These are phyloP conservation scores for Priocnemis perturbator DNA, from an alignment of 2,888 invertebrate species.

Conservation along the genomic window DNA sequence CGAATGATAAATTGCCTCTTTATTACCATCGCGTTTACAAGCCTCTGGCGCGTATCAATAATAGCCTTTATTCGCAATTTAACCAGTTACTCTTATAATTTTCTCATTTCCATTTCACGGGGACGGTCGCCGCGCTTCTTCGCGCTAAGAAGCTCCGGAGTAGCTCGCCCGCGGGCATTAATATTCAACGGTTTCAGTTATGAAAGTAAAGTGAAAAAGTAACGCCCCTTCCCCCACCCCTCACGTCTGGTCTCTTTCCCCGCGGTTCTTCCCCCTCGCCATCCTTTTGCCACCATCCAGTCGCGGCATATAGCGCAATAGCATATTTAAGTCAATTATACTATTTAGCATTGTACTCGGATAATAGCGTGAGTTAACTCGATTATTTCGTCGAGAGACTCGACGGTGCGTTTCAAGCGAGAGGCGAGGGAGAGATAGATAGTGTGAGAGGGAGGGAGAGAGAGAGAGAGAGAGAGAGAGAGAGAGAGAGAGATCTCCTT, in stretches of 20 bases:
- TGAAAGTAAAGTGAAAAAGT: conserved; percentile 75
- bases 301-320: conserved; percentile 46
- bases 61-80: conserved; percentile 68
- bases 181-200: conserved; percentile 74
- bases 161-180: conserved; percentile 67
- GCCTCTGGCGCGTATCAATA: conserved; percentile 60
- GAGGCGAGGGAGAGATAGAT: neutral
- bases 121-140: conserved; percentile 48
- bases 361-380: conserved; percentile 66
- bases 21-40: conserved; percentile 42
- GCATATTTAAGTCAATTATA: conserved; percentile 70
- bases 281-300: neutral
- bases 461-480: neutral
- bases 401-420: conserved; percentile 31
- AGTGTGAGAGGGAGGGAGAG: too few relatives aligned
- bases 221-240: conserved; percentile 55
- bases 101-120: conserved; percentile 69
- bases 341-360: conserved; percentile 68
- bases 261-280: conserved; percentile 18
- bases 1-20: conserved; percentile 42
- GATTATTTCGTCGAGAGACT: conserved; percentile 55
- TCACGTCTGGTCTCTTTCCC: conserved; percentile 14
- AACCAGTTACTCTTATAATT: conserved; percentile 71
- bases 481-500: conserved; percentile 34
- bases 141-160: conserved; percentile 65